Evolutionary conservation across 2,888 invertebrate genomes (phyloP), one percentile per base, ranked within the genome.

Genomic region (Syrphus vitripennis): DNA sequence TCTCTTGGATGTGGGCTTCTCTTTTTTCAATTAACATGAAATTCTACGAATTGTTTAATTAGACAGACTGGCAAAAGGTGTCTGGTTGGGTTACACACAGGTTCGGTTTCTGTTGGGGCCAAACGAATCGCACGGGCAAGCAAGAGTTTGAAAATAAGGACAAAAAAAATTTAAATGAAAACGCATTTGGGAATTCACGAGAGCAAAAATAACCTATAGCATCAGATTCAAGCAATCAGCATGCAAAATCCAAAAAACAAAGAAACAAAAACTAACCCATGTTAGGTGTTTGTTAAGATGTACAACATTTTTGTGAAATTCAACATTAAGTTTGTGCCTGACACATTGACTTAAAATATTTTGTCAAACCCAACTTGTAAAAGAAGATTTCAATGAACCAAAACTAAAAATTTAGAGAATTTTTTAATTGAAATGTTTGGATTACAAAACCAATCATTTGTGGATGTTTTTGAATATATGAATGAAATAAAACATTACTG

Each of bases 1-100:
- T 67, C 79, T 76, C 61, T 72, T 87, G 59, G 21, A 12, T 59
- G 59, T 59, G 88, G 89, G 89, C 90, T 90, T 90, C 91, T 91
- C 90, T 90, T 90, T 92, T 65, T 90, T 91, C 92, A 92, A 92
- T 92, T 92, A 92, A 92, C 90, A 91, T 90, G 91, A 92, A 92
- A 91, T 92, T 92, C 92, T 92, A 92, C 92, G 92, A 92, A 92
- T 92, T 92, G 91, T 92, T 92, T 92, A 92, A 92, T 92, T 92
- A 92, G 92, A 92, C 83, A 79, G 88, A 89, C 84, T 88, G 78
- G 81, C 83, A 82, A 89, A 86, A 88, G 83, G 87, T 87, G 79
- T 88, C 76, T 83, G 78, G 50, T 87, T 84, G 84, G 84, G 81
- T 84, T 84, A 84, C n/a, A n/a, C n/a, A n/a, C 84, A 80, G 80